Conservation (phyloP, 2,888 invertebrate species). For the Dryococelus australis region DNA sequence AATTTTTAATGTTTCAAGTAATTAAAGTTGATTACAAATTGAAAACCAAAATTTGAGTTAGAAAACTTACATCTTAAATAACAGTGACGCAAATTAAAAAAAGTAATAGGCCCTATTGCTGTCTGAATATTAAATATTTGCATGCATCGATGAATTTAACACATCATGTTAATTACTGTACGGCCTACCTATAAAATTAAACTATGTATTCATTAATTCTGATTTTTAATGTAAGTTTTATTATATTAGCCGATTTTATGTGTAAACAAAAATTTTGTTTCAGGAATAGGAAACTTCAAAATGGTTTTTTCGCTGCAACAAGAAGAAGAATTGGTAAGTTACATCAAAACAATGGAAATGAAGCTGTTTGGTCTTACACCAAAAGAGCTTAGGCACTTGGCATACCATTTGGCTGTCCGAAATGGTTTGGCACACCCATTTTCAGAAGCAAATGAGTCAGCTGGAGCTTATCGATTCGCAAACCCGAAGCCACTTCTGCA, state of each 20-base stretch:
- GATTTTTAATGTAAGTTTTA: not conserved
- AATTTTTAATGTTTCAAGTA: no score
- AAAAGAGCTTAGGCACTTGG: constrained; percentile 28
- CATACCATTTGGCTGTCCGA: constrained; percentile 27
- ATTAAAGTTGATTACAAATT: no score
- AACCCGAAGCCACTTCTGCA: no score
- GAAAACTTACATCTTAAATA: no score
- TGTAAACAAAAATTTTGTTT: not conserved
- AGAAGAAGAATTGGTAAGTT: constrained; percentile 25
- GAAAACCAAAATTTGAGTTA: no score
- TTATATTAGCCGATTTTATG: not conserved
- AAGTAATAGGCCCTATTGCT: no score
- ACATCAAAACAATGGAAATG: constrained; percentile 28
- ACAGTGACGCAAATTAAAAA: no score
- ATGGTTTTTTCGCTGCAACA: constrained; percentile 19
- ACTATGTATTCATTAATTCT: no score
- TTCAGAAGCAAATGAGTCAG: constrained; percentile 13
- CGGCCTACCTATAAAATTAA: not conserved
- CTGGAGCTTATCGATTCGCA: no score
- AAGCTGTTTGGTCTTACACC: constrained; percentile 30
- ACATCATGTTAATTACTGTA: no score
- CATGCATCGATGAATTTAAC: no score
- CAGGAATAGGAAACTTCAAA: constrained; percentile 25
- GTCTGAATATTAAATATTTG: no score
- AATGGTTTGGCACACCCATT: constrained; percentile 19